Base-by-base conservation (phyloP, 2,888 invertebrate genomes). In the Byasa hedistus region DNA sequence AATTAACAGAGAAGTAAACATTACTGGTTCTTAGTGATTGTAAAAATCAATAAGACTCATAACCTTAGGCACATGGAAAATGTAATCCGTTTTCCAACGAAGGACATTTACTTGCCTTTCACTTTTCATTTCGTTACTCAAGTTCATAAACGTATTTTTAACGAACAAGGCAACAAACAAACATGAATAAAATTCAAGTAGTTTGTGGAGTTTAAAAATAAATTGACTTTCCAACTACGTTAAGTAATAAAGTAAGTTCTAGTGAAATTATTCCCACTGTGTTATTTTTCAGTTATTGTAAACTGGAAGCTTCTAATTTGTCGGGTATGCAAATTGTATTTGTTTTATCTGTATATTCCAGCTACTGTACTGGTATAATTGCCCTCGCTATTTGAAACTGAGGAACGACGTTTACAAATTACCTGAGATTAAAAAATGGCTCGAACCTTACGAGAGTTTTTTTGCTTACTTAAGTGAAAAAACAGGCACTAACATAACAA, bases 341-440 rank as follows among this genome's bases (percentile, higher is more conserved):
- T 39, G 5, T 19, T 21, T 27, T 22, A 22, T 51, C 57, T 63
- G 56, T 69, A 39, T 64, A 69, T 84, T 83, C 58, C 81, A 92
- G 92, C 76, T 92, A n/a, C 75, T 91, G 44, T 92, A 91, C 73
- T 91, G 87, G 81, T 90, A 89, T 73, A 89, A 89, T 71, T 92
- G 92, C 68, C 88, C 87, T 7, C 76, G 81, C 19, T 92, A 91
- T 67, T 69, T 83, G 8, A 71, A 76, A 73, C 71, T 89, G 57
- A 83, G 86, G 61, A 71, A 85, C 60, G 71, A 78, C 67, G 74
- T 78, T 0, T 89, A 89, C 70, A 73, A 80, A 10, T 69, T 72
- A 15, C 86, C 87, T 2, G 84, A 86, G 70, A 71, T 89, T 1
- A 77, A 76, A 63, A 75, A 79, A 68, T 74, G 73, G 73, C 62